Evolutionary conservation across 2,888 invertebrate genomes (phyloP), one percentile per base, ranked within the genome.

Genomic region (Sarcophaga rosellei): DNA sequence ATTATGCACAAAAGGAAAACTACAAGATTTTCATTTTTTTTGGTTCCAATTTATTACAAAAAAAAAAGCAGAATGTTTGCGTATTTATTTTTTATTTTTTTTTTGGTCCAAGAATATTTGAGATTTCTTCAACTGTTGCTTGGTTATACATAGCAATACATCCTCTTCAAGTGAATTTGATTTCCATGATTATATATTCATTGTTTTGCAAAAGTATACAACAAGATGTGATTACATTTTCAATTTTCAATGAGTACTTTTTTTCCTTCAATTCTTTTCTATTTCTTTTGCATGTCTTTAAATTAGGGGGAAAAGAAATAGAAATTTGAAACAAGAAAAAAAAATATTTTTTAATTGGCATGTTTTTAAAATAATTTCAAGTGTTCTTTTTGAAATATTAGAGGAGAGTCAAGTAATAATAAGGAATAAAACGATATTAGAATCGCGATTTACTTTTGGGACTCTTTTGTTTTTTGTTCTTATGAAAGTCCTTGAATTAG

Each of bases 261-360:
- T n/a, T n/a, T 81, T 35, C 21, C 1, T 35, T 1, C 23, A 11
- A 10, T 20, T 5, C 23, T 70, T 23, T 59, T 44, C 21, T 63
- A 45, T 44, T 47, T 59, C 70, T 6, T 35, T 23, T 6, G 11
- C 20, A 8, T 35, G 10, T 10, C 35, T 35, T 35, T 35, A 20
- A 53, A 62, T 15, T 62, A 62, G 17, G 53, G 62, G 70, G 21
- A 47, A 73, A 68, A 59, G n/a, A 63, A 53, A 21, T 17, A 47
- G 5, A 68, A 69, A 66, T 76, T 53, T 20, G 63, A 75, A 47
- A 20, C 2, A 2, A 35, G 8, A 35, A 10, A 35, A 10, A 10
- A 11, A 25, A 72, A 25, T 59, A 8, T 47, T 73, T 82, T 76
- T 82, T 86, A 86, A 86, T 86, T 86, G 82, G 79, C 76, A 80